Conservation (phyloP, 2,797 vertebrate genomes). For the Sebastes flavidus region DNA sequence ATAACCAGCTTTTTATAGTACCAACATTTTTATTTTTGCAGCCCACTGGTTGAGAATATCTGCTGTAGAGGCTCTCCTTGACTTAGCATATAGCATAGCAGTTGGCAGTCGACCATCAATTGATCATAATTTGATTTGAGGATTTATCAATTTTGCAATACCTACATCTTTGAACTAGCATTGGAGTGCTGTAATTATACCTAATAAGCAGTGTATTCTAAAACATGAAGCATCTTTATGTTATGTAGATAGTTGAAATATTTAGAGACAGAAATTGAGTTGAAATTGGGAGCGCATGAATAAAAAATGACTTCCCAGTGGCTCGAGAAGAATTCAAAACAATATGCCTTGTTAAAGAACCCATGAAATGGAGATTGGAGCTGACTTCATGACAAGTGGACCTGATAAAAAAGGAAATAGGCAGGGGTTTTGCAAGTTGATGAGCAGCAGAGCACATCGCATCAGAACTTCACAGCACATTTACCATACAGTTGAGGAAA, state of each 20-base stretch:
- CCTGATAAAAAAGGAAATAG: conserved; percentile 55
- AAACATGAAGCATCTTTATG: not conserved
- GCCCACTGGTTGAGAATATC: too few relatives aligned
- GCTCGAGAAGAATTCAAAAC: conserved; percentile 41
- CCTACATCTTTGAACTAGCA: not conserved
- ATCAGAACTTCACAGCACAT: conserved; percentile 55
- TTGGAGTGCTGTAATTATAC: not conserved
- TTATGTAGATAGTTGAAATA: conserved; percentile 13
- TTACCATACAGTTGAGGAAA: conserved; percentile 25
- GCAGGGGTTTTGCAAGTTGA: conserved; percentile 42
- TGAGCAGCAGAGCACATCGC: conserved; percentile 19
- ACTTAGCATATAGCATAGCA: not conserved
- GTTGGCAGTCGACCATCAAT: not conserved
- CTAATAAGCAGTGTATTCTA: not conserved
- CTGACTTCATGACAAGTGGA: conserved; percentile 52
- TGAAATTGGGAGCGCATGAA: conserved; percentile 36
- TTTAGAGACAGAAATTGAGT: conserved; percentile 25
- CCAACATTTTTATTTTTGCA: too few relatives aligned
- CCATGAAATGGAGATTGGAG: conserved; percentile 61
- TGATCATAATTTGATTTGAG: not conserved
- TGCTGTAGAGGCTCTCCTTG: too few relatives aligned
- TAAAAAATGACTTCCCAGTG: conserved; percentile 49
- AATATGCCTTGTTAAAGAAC: conserved; percentile 55
- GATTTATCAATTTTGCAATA: not conserved
- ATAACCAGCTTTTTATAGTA: too few relatives aligned